Evolutionary conservation across 1,140 invertebrate genomes (phyloP).

Genomic region (Bombus superbus): DNA sequence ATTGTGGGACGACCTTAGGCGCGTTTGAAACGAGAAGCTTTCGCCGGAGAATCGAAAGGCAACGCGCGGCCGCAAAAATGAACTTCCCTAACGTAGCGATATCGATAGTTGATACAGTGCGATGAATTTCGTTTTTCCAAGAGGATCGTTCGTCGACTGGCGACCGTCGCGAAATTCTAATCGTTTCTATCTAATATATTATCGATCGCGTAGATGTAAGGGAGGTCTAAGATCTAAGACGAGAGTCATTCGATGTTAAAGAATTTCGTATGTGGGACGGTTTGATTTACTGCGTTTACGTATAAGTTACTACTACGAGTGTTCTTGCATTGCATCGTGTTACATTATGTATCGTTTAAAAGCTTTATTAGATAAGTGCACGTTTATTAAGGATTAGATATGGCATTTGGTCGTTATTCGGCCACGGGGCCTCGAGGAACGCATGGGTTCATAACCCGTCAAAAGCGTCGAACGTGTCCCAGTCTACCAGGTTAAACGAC

Average conservation of each 20-base stretch:
- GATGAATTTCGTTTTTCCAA: not conserved
- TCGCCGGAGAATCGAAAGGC: not conserved
- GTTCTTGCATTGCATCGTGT: constrained; percentile 54
- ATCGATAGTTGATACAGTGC: not conserved
- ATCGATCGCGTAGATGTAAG: constrained; percentile 4
- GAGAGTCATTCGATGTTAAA: not conserved
- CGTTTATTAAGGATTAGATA: constrained; percentile 54
- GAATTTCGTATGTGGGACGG: not conserved
- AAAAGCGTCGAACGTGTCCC: not conserved
- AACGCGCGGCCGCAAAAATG: not conserved
- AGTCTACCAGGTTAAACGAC: not conserved
- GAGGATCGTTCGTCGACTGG: not conserved
- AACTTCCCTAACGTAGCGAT: constrained; percentile 20
- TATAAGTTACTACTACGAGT: constrained; percentile 52
- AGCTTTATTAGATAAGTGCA: constrained; percentile 68
- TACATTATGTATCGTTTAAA: constrained; percentile 63
- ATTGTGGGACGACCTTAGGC: not conserved
- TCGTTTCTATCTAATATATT: constrained; percentile 13
- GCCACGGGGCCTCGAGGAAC: not conserved
- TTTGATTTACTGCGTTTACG: constrained; percentile 47
- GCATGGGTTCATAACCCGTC: not conserved
- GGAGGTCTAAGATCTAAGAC: not conserved
- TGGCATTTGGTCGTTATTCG: constrained; percentile 44
- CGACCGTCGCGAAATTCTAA: not conserved
- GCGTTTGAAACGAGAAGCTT: not conserved